These are phyloP conservation scores for Ara ararauna DNA, from an alignment of 2,797 vertebrate genomes.

Conservation along the genomic window DNA sequence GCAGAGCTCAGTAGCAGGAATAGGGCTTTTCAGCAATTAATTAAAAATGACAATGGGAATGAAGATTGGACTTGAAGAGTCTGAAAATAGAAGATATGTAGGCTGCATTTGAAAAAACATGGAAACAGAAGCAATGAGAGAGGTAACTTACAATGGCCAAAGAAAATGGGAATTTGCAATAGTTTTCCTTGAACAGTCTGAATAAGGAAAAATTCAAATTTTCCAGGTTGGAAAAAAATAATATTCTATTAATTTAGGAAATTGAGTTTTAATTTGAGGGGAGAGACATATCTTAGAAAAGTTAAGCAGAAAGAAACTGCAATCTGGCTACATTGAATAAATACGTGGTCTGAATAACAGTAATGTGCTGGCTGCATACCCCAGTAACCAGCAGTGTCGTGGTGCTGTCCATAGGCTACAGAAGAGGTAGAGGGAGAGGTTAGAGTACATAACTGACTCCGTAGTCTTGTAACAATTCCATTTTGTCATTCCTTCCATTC, in stretches of 20 bases:
- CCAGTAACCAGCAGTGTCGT: background rate
- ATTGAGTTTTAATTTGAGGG: background rate
- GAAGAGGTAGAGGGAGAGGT: background rate
- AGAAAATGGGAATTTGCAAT: background rate
- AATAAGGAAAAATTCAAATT: background rate
- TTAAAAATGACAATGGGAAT: background rate
- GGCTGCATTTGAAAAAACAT: background rate
- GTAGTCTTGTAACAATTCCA: background rate
- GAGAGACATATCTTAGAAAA: background rate
- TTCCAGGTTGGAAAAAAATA: background rate
- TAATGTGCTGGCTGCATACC: background rate
- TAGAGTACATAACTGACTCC: background rate
- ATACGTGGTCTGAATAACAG: background rate
- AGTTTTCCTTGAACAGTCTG: background rate
- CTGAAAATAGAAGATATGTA: background rate
- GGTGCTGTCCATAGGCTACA: background rate
- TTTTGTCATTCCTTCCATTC: background rate
- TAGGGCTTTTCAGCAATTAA: background rate
- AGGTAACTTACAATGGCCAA: background rate
- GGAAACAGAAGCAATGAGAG: background rate
- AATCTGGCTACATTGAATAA: background rate
- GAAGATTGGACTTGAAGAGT: background rate
- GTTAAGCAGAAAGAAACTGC: background rate
- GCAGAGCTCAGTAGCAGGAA: background rate
- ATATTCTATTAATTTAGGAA: background rate